These are phyloP conservation scores for Penaeus chinensis DNA, from an alignment of 1,140 invertebrate species.

Conservation along the genomic window DNA sequence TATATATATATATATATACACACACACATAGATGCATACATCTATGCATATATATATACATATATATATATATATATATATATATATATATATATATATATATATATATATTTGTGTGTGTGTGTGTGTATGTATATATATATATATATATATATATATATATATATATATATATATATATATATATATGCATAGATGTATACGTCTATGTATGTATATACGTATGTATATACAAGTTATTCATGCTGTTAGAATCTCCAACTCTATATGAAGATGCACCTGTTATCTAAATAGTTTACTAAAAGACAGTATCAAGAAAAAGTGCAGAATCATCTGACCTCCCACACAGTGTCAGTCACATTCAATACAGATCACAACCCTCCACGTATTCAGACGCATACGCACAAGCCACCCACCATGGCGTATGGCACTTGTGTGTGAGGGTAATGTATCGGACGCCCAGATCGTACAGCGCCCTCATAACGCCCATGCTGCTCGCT, in stretches of 20 bases:
- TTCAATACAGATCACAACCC: no score
- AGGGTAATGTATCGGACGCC: constrained; percentile 86
- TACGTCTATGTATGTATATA: neutral
- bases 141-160: constrained; percentile 11
- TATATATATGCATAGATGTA: neutral
- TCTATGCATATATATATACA: no score
- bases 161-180: neutral
- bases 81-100: no score
- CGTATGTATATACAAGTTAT: no score
- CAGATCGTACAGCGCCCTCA: constrained; percentile 83
- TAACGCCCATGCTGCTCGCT: constrained; percentile 82
- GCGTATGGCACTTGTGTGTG: constrained; percentile 87
- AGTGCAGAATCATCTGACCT: no score
- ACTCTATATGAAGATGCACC: no score
- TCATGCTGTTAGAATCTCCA: no score
- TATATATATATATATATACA: no score
- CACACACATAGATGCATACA: no score
- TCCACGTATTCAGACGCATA: neutral
- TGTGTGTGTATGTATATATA: neutral
- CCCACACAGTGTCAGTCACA: no score
- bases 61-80: no score
- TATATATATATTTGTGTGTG: neutral
- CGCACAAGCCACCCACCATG: constrained; percentile 74
- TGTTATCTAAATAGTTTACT: neutral
- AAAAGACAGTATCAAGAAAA: neutral